Conservation (phyloP, 1,140 invertebrate genomes). For the Lethrus apterus region DNA sequence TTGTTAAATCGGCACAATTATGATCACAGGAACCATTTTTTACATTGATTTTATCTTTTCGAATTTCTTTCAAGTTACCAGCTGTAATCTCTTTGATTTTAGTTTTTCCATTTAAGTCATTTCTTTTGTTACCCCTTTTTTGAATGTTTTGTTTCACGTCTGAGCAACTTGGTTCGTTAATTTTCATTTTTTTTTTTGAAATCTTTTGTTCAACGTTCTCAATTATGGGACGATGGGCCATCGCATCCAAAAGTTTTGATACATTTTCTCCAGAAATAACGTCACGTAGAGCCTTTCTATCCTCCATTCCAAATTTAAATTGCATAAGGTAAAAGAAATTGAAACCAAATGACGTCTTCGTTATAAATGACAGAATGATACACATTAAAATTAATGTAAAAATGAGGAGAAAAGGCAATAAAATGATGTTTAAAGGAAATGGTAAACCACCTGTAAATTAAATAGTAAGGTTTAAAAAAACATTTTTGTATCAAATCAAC, state of each 20-base stretch:
- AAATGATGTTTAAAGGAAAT: slow-evolving; percentile 13
- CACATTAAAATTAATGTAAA: slow-evolving; percentile 13
- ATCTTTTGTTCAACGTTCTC: slow-evolving; percentile 3
- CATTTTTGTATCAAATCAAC: slow-evolving; percentile 1
- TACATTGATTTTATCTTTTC: too few species aligned
- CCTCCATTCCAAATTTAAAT: slow-evolving; percentile 18
- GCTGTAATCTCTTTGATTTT: too few species aligned
- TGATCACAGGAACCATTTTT: too few species aligned
- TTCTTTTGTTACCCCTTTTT: too few species aligned
- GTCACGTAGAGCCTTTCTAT: not conserved
- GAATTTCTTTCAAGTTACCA: too few species aligned
- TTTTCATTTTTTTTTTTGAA: slow-evolving; percentile 13
- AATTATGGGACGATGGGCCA: slow-evolving; percentile 4
- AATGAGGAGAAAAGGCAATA: slow-evolving; percentile 19
- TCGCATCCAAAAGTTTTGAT: not conserved
- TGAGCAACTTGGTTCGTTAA: too few species aligned
- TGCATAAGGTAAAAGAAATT: slow-evolving; percentile 20
- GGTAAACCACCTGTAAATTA: slow-evolving; percentile 15
- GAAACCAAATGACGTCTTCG: slow-evolving; percentile 14
- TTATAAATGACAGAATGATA: slow-evolving; percentile 17
- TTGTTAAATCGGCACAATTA: too few species aligned
- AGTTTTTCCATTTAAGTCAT: too few species aligned
- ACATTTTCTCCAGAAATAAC: slow-evolving; percentile 2
- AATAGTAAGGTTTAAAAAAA: slow-evolving; percentile 7
- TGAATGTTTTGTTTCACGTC: too few species aligned